A percentile compares a stretch with the other conserved stretches of the same genome.
Conservation (phyloP, 2,797 vertebrate genomes). For the Scolopax bukidnonensis region DNA sequence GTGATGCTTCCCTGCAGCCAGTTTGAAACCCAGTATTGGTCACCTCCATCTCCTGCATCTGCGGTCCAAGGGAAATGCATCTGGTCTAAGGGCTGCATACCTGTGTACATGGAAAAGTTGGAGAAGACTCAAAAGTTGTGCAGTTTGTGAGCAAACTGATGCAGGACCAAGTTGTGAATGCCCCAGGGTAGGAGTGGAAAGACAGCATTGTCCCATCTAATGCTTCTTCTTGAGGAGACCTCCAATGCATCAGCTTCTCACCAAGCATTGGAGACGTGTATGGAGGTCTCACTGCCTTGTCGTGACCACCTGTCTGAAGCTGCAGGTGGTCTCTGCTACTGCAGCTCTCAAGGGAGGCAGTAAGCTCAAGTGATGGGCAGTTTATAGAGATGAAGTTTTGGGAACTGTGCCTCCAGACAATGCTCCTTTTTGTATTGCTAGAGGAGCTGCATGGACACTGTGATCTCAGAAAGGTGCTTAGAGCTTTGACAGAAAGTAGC, state of each 20-base stretch:
- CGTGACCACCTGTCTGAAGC: neutral
- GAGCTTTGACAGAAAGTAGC: neutral
- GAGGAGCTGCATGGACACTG: neutral
- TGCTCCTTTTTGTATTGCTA: neutral
- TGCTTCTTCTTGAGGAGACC: neutral
- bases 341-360: neutral
- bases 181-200: rapidly evolving
- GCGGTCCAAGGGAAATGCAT: neutral
- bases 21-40: neutral
- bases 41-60: neutral
- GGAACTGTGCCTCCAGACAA: neutral
- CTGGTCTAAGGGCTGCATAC: neutral
- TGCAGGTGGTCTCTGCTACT: neutral
- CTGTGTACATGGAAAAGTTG: neutral
- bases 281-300: neutral
- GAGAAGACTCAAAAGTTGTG: neutral
- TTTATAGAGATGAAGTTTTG: neutral
- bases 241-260: neutral
- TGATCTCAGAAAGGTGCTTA: neutral
- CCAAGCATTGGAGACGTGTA: neutral
- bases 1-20: neutral
- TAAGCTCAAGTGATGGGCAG: neutral
- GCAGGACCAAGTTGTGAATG: neutral
- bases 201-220: neutral
- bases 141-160: neutral